Evolutionary conservation across 2,113 vertebrate genomes (phyloP).

Genomic region (human): DNA sequence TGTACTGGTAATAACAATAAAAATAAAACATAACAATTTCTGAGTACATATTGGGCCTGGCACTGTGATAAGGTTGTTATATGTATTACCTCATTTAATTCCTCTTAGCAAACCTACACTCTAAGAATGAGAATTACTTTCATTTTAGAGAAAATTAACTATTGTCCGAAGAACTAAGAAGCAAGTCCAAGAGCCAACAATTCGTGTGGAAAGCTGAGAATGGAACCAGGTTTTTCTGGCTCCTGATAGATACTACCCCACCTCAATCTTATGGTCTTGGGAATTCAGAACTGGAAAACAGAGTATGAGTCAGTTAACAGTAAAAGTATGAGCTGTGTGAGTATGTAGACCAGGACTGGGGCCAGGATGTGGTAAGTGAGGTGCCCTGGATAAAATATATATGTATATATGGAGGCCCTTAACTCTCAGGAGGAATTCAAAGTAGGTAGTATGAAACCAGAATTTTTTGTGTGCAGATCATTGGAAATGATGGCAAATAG

Average conservation of each 20-base stretch:
- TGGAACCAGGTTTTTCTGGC: too few relatives aligned
- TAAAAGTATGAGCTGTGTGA: background rate
- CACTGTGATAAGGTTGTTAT: fast-evolving
- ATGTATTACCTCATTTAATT: background rate
- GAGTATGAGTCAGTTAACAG: background rate
- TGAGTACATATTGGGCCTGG: background rate
- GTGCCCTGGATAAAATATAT: fast-evolving
- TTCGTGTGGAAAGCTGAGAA: background rate
- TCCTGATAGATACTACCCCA: fast-evolving
- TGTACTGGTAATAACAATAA: background rate
- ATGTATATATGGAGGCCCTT: background rate
- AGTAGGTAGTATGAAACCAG: background rate
- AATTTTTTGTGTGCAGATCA: background rate
- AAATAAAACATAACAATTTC: too few relatives aligned
- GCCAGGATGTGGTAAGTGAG: background rate
- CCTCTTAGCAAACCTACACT: background rate
- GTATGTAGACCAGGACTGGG: background rate
- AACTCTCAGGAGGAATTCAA: background rate
- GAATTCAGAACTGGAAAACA: background rate
- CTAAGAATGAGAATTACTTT: background rate
- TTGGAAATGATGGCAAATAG: too few relatives aligned
- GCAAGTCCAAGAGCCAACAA: background rate
- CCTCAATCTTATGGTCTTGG: fast-evolving
- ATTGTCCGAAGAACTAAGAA: background rate
- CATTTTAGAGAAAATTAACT: background rate